Base-by-base conservation (phyloP, 2,797 vertebrate genomes). In the Alexandromys oeconomus region DNA sequence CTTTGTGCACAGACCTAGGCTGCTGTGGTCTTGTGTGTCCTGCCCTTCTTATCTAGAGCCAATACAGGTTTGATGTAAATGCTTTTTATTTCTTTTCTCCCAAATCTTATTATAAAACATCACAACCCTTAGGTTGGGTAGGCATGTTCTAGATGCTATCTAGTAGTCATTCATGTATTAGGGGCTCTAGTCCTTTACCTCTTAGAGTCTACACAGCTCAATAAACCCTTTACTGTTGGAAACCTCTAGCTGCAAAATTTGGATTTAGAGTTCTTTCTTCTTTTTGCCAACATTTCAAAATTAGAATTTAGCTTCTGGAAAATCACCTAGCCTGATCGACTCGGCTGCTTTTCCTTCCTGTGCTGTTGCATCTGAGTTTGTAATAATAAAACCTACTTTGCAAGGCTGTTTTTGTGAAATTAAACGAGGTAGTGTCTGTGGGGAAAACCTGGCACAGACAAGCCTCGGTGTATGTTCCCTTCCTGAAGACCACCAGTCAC, bases 391-490 rank as follows among this genome's bases (percentile, higher is more conserved):
- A 27, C 46, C 69, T 76, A 79, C 25, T 86, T 92, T 94, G 57
- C 29, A 81, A 95, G 86, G 51, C 13, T 65, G 27, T 51, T 92
- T 89, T 95, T 95, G 79, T 92, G 85, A 82, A 87, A 93, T 85
- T 89, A 89, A 96, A 95, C 93, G 82, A 96, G 65, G 54, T 87
- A 87, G 93, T 89, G 23, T 94, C 85, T 96, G 11, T 86, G 79
- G 73, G 21, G 57, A 61, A 96, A 87, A 79, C 65, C 51, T 97
- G 82, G 74, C 86, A 79, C 61, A 84, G 92, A 54, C n/a, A 54
- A 37, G 15, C 34, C 71, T 96, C 10, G 0, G 37, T 93, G 31
- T 54, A 77, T 31, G 48, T 74, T 93, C 94, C 84, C 69, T 87
- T 96, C 76, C 87, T 91, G 77, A 94, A 81, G 31, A 67, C 11